Evolutionary conservation across 2,888 invertebrate genomes (phyloP).

Genomic region (Thymelicus acteon): DNA sequence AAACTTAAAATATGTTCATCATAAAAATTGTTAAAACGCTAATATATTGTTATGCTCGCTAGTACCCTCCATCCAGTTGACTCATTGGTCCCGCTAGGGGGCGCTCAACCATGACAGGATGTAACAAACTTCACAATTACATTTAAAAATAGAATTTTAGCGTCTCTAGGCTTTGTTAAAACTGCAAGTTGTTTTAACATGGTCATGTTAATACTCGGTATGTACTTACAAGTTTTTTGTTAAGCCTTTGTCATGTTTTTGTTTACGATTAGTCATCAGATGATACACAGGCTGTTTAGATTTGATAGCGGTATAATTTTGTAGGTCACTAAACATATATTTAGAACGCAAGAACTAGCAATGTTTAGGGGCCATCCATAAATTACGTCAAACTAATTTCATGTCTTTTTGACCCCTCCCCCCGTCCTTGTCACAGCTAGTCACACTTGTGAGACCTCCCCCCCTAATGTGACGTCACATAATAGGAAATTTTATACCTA

Average conservation of each 20-base stretch:
- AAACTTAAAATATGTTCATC: too few relatives aligned
- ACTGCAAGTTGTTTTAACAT: slow-evolving; percentile 3
- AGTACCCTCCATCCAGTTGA: slow-evolving; percentile 3
- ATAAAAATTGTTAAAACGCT: not conserved
- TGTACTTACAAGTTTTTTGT: not conserved
- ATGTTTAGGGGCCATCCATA: too few relatives aligned
- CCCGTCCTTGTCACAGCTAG: too few relatives aligned
- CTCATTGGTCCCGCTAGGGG: slow-evolving; percentile 6
- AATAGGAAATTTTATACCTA: too few relatives aligned
- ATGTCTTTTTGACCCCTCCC: too few relatives aligned
- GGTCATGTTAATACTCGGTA: not conserved
- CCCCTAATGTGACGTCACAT: too few relatives aligned
- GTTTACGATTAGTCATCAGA: not conserved
- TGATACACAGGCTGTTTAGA: not conserved
- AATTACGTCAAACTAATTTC: too few relatives aligned
- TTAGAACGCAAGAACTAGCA: too few relatives aligned
- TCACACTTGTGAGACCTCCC: too few relatives aligned
- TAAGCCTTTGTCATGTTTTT: not conserved
- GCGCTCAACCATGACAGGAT: slow-evolving; percentile 5
- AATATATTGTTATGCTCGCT: not conserved
- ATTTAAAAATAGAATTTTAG: slow-evolving; percentile 4
- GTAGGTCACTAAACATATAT: not conserved
- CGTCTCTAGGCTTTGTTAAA: slow-evolving; percentile 1
- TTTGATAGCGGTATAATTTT: not conserved
- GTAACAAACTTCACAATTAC: not conserved